Conservation (phyloP, 2,113 vertebrate genomes). For the Acrocephalus arundinaceus region DNA sequence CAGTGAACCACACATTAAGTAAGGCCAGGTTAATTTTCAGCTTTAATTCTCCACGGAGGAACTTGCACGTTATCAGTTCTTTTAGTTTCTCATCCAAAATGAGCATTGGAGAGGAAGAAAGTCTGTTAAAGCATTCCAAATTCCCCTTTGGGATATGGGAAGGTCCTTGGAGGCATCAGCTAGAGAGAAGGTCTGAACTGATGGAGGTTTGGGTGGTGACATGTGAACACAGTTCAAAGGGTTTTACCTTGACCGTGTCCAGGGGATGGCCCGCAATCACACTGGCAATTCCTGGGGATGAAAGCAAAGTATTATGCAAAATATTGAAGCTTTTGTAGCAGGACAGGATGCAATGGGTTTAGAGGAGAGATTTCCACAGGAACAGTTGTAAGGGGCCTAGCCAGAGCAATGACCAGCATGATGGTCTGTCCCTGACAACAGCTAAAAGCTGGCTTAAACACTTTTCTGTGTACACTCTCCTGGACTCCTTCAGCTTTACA, state of each 20-base stretch:
- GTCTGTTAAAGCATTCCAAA: not conserved
- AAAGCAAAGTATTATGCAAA: constrained; percentile 15
- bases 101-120: not conserved
- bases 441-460: not conserved
- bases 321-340: not conserved
- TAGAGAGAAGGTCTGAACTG: not conserved
- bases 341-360: not conserved
- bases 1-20: not conserved
- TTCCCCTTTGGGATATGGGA: not conserved
- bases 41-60: not conserved
- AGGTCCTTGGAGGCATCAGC: not conserved
- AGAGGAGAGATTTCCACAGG: not conserved
- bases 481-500: not conserved
- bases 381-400: not conserved
- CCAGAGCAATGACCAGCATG: not conserved
- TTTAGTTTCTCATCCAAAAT: not conserved
- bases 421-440: not conserved
- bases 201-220: not conserved
- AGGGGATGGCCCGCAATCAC: constrained; percentile 79
- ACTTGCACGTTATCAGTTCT: fast-evolving
- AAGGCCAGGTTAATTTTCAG: constrained; percentile 5
- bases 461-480: not conserved
- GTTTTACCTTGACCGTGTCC: constrained; percentile 82
- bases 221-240: not conserved
- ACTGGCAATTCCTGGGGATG: constrained; percentile 72